Conservation (phyloP, 1,140 invertebrate genomes). For the Hormaphis cornu region DNA sequence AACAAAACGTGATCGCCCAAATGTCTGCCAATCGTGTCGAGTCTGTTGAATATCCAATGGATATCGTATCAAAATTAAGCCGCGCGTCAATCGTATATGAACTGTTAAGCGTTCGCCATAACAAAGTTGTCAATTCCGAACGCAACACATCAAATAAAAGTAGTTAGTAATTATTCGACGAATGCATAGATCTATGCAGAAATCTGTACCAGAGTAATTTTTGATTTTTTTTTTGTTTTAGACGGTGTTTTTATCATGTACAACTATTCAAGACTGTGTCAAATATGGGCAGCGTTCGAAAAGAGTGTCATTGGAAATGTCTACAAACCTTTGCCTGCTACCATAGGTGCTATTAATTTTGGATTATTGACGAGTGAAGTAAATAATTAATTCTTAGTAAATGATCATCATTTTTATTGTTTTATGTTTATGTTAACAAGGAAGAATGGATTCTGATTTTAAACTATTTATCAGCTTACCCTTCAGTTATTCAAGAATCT, state of each 20-base stretch:
- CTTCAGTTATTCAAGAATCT: background rate
- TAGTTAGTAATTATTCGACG: background rate
- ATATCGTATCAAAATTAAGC: constrained; percentile 3
- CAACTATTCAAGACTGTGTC: constrained; percentile 8
- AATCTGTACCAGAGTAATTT: background rate
- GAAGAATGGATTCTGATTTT: constrained; percentile 18
- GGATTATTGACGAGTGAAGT: background rate
- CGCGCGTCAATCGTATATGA: constrained; percentile 14
- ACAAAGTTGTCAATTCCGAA: background rate
- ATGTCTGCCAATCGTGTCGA: constrained; percentile 6
- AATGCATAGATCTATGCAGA: too few relatives aligned
- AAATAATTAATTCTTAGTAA: too few relatives aligned
- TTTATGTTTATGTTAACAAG: background rate
- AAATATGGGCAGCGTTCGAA: background rate
- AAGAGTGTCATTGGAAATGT: background rate
- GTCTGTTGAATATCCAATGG: background rate
- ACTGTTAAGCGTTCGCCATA: background rate
- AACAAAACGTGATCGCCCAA: background rate
- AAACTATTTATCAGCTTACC: background rate
- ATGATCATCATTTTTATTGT: too few relatives aligned
- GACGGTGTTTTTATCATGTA: constrained; percentile 26
- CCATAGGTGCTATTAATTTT: background rate
- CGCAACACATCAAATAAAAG: constrained; percentile 6
- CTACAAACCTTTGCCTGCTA: background rate
- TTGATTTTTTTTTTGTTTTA: background rate